phyloP scores from a whole-genome alignment of 2,797 vertebrate genomes.

The Aplochiton taeniatus region DNA sequence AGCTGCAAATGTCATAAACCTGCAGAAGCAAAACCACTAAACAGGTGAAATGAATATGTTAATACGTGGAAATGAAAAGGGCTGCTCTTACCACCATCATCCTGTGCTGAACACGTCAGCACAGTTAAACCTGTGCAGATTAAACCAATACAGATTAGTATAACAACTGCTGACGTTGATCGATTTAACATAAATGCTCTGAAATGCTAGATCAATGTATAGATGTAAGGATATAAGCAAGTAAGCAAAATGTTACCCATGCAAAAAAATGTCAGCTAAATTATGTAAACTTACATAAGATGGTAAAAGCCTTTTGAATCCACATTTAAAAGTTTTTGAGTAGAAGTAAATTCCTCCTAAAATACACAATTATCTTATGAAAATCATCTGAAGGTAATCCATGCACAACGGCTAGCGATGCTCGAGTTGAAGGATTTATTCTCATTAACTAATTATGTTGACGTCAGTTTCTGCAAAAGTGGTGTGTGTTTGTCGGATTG shows the following conservation, averaged over 20 bases:
- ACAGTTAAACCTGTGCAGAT: slow-evolving; percentile 48
- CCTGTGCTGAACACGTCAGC: slow-evolving; percentile 33
- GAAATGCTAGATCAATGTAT: too few species aligned
- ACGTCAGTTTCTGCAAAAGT: neutral
- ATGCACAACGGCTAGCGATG: neutral
- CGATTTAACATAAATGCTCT: neutral
- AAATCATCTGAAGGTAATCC: slow-evolving; percentile 4
- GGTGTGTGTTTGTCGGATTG: slow-evolving; percentile 24
- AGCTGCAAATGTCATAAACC: too few species aligned
- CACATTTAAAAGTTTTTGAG: slow-evolving; percentile 52
- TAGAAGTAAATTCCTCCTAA: neutral
- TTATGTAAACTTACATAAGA: slow-evolving; percentile 58
- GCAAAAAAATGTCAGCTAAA: too few species aligned
- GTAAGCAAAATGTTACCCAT: too few species aligned
- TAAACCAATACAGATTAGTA: too few species aligned
- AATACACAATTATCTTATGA: too few species aligned
- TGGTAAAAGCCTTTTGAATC: slow-evolving; percentile 32
- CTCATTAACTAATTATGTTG: too few species aligned
- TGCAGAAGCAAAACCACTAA: too few species aligned
- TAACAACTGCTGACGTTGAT: neutral
- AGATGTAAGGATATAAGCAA: too few species aligned
- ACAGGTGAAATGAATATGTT: too few species aligned
- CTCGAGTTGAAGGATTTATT: too few species aligned
- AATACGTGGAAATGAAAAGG: too few species aligned
- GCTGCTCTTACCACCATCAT: slow-evolving; percentile 35